phyloP scores from a whole-genome alignment of 1,140 invertebrate species.

The Sycophaga agraensis region DNA sequence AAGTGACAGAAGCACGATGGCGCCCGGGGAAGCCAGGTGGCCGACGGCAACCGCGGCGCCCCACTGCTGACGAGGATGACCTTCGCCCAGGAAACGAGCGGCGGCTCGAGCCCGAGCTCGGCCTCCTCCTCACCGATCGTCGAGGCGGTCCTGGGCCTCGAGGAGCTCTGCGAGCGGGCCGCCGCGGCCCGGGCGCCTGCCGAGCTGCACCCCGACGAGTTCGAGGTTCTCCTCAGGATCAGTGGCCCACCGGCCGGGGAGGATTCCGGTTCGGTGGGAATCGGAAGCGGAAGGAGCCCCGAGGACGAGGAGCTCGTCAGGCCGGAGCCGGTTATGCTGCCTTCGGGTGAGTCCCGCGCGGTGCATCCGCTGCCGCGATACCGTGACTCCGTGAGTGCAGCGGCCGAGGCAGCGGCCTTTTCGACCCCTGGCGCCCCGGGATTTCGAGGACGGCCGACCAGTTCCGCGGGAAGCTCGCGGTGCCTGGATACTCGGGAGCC shows the following conservation, averaged over 20 bases:
- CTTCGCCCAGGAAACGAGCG: too few species aligned
- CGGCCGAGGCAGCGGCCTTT: neutral
- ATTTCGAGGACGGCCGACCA: neutral
- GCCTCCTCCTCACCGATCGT: neutral
- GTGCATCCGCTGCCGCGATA: too few species aligned
- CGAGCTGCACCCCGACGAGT: neutral
- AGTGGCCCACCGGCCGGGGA: neutral
- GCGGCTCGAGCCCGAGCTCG: neutral
- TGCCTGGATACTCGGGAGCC: too few species aligned
- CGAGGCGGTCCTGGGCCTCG: neutral
- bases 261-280: slow-evolving; percentile 24
- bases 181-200: neutral
- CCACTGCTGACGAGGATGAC: too few species aligned
- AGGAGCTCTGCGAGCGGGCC: slow-evolving; percentile 1
- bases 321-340: slow-evolving; percentile 39
- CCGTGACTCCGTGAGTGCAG: neutral
- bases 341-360: slow-evolving; percentile 37
- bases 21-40: too few species aligned
- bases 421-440: neutral
- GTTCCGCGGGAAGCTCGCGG: too few species aligned
- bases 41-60: too few species aligned
- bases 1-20: too few species aligned
- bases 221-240: slow-evolving; percentile 1
- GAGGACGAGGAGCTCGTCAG: slow-evolving; percentile 11
- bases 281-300: neutral